A percentile compares a stretch with the other conserved stretches of the same genome.
Evolutionary conservation across 2,797 vertebrate genomes (phyloP).

Genomic region (Sciurus carolinensis): DNA sequence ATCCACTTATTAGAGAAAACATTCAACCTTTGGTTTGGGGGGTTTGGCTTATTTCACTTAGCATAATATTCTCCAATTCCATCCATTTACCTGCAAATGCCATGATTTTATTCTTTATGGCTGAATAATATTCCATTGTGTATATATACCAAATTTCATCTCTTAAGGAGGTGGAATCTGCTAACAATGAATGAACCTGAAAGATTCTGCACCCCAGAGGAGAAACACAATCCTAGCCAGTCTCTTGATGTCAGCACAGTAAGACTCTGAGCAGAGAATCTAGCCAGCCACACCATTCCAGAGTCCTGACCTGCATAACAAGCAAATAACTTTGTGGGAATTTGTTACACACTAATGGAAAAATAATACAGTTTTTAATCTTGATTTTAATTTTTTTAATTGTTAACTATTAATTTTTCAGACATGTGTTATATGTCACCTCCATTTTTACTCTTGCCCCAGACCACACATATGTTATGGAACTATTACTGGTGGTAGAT

Average conservation of each 20-base stretch:
- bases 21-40: too few relatives aligned
- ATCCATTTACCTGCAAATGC: too few relatives aligned
- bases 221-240: background rate
- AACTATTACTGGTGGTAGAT: background rate
- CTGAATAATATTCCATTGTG: too few relatives aligned
- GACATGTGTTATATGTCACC: background rate
- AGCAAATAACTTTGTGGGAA: background rate
- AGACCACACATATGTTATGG: background rate
- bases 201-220: background rate
- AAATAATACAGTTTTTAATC: background rate
- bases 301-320: background rate
- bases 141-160: too few relatives aligned
- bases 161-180: background rate
- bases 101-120: too few relatives aligned
- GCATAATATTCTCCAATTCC: too few relatives aligned
- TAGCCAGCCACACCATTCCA: background rate
- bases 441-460: background rate
- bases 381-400: conserved; percentile 7
- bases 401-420: conserved; percentile 33
- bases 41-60: too few relatives aligned
- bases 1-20: too few relatives aligned
- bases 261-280: background rate
- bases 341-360: background rate
- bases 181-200: background rate
- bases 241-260: background rate